These are phyloP conservation scores for Holothuria glaberrima DNA, from an alignment of 35 echinoderm and acorn worm genomes.

Conservation along the genomic window DNA sequence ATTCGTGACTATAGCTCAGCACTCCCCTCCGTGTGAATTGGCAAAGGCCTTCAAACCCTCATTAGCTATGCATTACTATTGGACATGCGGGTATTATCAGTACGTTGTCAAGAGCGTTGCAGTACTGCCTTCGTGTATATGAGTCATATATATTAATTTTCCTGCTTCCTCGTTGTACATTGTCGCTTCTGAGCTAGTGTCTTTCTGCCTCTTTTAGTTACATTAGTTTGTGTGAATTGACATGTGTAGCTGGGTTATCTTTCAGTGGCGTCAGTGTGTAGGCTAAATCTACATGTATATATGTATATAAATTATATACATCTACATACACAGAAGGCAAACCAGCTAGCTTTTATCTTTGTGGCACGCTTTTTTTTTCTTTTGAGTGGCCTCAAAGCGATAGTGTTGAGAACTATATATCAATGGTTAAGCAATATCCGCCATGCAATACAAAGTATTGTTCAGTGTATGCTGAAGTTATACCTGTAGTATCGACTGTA, in stretches of 20 bases:
- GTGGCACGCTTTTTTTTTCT: background rate
- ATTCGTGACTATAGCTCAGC: background rate
- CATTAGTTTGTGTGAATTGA: constrained; percentile 43
- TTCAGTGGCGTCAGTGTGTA: background rate
- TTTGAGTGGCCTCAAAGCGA: constrained; percentile 1
- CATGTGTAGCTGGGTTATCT: constrained; percentile 23
- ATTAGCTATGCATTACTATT: constrained; percentile 57
- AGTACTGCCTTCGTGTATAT: constrained; percentile 6
- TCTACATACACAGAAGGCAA: background rate
- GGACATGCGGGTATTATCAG: constrained; percentile 40
- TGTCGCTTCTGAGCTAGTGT: constrained; percentile 16
- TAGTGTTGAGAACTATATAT: constrained; percentile 13
- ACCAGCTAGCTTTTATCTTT: no score
- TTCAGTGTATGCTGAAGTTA: background rate
- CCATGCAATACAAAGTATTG: background rate
- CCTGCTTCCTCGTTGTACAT: constrained; percentile 40
- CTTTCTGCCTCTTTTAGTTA: constrained; percentile 34
- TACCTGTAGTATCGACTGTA: no score
- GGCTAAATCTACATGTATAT: no score
- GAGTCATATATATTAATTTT: constrained; percentile 54
- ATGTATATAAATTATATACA: constrained; percentile 23
- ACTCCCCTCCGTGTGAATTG: constrained; percentile 36
- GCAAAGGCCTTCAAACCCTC: constrained; percentile 41
- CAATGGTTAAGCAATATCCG: constrained; percentile 22
- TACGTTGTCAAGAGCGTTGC: constrained; percentile 16